Evolutionary conservation across 2,888 invertebrate genomes (phyloP), one percentile per base, ranked within the genome.

Genomic region (Elegia similella): DNA sequence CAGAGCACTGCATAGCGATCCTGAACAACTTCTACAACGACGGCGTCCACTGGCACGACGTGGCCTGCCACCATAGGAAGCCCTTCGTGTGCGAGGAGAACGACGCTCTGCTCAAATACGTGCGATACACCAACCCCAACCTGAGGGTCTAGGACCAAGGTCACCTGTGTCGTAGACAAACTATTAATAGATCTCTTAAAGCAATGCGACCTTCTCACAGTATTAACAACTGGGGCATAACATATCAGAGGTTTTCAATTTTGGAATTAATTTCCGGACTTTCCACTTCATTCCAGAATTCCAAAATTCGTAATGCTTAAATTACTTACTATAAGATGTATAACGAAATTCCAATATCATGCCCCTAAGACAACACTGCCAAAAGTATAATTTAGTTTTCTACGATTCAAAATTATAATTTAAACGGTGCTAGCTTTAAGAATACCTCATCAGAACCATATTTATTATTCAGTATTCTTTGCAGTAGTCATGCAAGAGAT

Each of bases 21-120:
- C 90, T 97, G 55, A 97, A 97, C 88, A 96, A 97, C 82, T 97
- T 97, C 92, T 97, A 97, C 92, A 95, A 96, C 70, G 97, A 97
- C 74, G 97, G 97, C 30, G 95, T 97, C 53, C 96, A 96, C 84
- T 97, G 97, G 97, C 97, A 97, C 78, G 95, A 97, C 78, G 97
- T 97, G 52, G 97, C 97, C 62, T 97, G 97, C 80, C 97, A 97
- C 79, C 97, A 97, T 81, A 94, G 95, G 80, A 97, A 97, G 84
- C 95, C 97, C 0, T 96, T 95, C 90, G 95, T 97, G 34, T 97
- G 97, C 80, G 97, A 97, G 82, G 97, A 97, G 74, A 97, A 96
- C 78, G 96, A 96, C 70, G 94, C 95, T 8, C 93, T 97, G n/a
- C 86, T 97, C 65, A 96, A 96, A 92, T 97, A 96, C 84, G 96